Evolutionary conservation across 2,888 invertebrate genomes (phyloP), one percentile per base, ranked within the genome.

Genomic region (Epistrophe grossulariae): DNA sequence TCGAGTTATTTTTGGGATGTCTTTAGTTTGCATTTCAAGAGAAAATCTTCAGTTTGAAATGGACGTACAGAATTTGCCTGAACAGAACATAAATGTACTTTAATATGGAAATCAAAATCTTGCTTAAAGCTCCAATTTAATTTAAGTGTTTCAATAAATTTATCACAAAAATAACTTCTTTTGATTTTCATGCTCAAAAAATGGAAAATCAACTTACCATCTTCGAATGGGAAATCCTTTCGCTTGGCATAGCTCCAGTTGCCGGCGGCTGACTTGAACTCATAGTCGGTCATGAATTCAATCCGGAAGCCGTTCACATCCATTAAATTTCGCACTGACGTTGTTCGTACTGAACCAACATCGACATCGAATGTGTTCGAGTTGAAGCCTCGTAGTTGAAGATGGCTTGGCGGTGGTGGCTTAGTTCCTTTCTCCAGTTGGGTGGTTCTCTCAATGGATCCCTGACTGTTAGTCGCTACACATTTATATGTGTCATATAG

Each of bases 401-500:
- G 90, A 48, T 91, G 90, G 28, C 88, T 77, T 0, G 95, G 95
- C 0, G 93, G 91, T 5, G 93, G 92, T 0, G 95, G 95, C 89
- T 94, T 94, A 1, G 92, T 92, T 17, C 95, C 95, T 89, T 94
- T 92, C 66, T 93, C 93, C 62, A 95, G 90, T 2, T 91, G 92
- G 73, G 94, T 94, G 17, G 91, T 91, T 19, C 94, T 93, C 85
- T 94, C 94, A 64, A 94, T 91, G 60, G 91, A 91, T 19, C 95
- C 95, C 88, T 94, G 90, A 60, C 91, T 91, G 89, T 95, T 95
- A 79, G 91, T 90, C 1, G 94, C 94, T 59, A 92, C 93, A 90
- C 95, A 95, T 68, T 93, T 93, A 91, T 95, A 95, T 70, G 93
- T 93, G 28, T 94, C 94, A 84, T 94, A 94, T 9, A 91, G 91